Evolutionary conservation across 2,797 vertebrate genomes (phyloP), one percentile per base, ranked within the genome.

Genomic region (Decapterus maruadsi): DNA sequence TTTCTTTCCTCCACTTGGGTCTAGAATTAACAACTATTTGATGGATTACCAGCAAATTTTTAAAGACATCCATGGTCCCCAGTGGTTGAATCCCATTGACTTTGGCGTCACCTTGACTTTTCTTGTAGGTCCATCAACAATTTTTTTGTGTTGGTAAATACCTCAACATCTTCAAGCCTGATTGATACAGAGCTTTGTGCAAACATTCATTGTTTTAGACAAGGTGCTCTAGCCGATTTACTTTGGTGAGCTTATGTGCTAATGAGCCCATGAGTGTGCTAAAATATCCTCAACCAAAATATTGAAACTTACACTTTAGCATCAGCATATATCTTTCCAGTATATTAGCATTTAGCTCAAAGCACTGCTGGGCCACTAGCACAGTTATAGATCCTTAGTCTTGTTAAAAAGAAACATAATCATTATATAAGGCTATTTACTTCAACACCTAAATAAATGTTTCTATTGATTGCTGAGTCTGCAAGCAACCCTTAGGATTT

Each of bases 401-500:
- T 48, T n/a, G 45, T 19, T 48, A 48, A 19, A 48, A 48, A 17
- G 45, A 48, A 48, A 48, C 7, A 19, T 48, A 19, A 48, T 19
- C 17, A 19, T 2, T 48, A 2, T 4, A 48, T 48, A 48, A 7
- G 1, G 17, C 45, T 19, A 8, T 48, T 48, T 48, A 22, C 11
- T 68, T 12, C 19, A 60, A 12, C 55, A 72, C 19, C 14, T 38
- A 40, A 31, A 61, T 10, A 31, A 50, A 36, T 38, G 13, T 71
- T n/a, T 36, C 26, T 36, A 14, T 56, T 65, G 31, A 77, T 74
- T 40, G 20, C 12, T 63, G 45, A 59, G 9, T 20, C 34, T 59
- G 29, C 14, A 64, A 65, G 75, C 29, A 63, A 10, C 29, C 68
- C 58, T 34, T 1, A 31, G 16, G 59, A 29, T 55, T 63, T 34